Evolutionary conservation across 1,140 invertebrate species (phyloP), one percentile per base, ranked within the genome.

Genomic region (Calephelis virginiensis): DNA sequence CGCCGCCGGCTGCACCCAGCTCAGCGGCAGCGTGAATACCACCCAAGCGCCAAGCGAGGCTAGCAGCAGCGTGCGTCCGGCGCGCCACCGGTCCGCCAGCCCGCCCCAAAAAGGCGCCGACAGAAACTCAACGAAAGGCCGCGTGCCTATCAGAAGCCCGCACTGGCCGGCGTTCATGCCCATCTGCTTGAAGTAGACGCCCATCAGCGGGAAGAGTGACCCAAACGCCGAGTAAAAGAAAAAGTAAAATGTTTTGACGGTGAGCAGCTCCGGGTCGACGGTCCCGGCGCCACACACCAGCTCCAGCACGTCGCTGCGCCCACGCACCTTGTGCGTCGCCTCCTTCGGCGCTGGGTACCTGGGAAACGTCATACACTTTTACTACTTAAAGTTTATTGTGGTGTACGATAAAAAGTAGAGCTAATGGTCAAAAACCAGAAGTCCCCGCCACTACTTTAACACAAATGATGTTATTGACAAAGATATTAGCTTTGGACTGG

Each of bases 151-250:
- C 0, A 98, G 94, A 38, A 99, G 93, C 12, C 98, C 98, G 77
- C 97, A 97, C 85, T 99, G 98, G 6, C 95, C 95, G 0, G 98
- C 96, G 90, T 98, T 99, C 97, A 99, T 98, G 8, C 98, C 98
- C 94, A 99, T 96, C 91, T 99, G 98, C 88, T 97, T 99, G 92
- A 99, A 99, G 90, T 99, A 99, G 17, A 99, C 97, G 17, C 97
- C 98, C 95, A 99, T 97, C 38, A 99, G 91, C 0, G 99, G 99
- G 83, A 99, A 99, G 0, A 99, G 93, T 0, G 98, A 99, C 7
- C 99, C 99, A 80, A 99, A 99, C 1, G 99, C 98, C 3, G 98
- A 98, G 85, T 99, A 99, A 91, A 99, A 99, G 93, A 99, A 99
- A 90, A 99, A 99, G 88, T 99, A 99, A 89, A 99, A 99, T 1